Conservation (phyloP, 2,888 invertebrate species). For the Pollenia angustigena region DNA sequence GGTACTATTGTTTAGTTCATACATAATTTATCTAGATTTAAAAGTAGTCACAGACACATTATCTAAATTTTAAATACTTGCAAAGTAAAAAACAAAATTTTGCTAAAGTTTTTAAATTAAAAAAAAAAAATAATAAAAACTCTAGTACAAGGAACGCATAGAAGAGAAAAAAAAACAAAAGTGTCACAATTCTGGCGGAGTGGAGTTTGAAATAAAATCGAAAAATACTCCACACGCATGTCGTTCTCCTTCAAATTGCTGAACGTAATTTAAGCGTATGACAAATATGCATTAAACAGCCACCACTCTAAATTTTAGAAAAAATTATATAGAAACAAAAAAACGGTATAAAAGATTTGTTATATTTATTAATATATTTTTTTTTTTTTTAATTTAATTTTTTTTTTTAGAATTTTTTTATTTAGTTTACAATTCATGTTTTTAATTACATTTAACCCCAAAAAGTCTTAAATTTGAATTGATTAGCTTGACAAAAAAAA, state of each 20-base stretch:
- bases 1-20: constrained; percentile 65
- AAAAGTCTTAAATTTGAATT: constrained; percentile 66
- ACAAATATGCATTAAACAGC: constrained; percentile 66
- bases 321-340: neutral
- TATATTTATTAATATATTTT: constrained; percentile 42
- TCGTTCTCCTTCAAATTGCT: constrained; percentile 71
- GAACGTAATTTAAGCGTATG: constrained; percentile 63
- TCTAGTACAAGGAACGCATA: constrained; percentile 24
- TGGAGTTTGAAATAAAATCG: neutral
- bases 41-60: constrained; percentile 59
- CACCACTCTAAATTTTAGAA: constrained; percentile 54
- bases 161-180: constrained; percentile 19
- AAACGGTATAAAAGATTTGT: constrained; percentile 19
- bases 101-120: neutral
- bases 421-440: constrained; percentile 53
- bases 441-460: constrained; percentile 71
- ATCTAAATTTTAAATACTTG: constrained; percentile 43
- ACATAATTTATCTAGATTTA: constrained; percentile 64
- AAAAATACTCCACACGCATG: constrained; percentile 39
- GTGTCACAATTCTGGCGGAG: constrained; percentile 15
- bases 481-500: constrained; percentile 56
- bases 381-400: neutral
- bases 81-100: neutral
- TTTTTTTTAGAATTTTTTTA: constrained; percentile 8
- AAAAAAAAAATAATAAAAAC: neutral